A percentile compares a stretch with the other conserved stretches of the same genome.
Evolutionary conservation across 2,797 vertebrate genomes (phyloP).

Genomic region (Microhierax caerulescens): DNA sequence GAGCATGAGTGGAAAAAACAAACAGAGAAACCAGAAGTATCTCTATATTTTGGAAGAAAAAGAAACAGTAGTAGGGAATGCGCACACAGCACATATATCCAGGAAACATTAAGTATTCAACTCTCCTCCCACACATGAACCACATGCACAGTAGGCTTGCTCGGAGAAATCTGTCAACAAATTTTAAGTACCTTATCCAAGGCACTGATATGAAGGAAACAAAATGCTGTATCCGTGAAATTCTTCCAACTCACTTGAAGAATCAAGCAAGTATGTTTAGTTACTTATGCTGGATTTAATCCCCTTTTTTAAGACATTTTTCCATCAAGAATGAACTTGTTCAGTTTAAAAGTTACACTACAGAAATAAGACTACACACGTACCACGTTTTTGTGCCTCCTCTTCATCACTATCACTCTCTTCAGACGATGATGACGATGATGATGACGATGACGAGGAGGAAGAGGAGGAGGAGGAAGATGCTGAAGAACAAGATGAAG

Average conservation of each 20-base stretch:
- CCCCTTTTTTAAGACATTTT: neutral
- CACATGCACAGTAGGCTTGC: neutral
- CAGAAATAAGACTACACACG: constrained; percentile 59
- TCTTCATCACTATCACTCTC: constrained; percentile 91
- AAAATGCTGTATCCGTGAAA: neutral
- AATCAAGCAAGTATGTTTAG: neutral
- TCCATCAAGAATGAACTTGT: neutral
- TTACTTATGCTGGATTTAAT: neutral
- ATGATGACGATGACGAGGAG: constrained; percentile 88
- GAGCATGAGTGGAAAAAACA: neutral
- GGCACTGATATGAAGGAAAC: neutral
- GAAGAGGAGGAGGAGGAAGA: constrained; percentile 89
- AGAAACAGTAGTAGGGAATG: neutral
- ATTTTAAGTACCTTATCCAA: neutral
- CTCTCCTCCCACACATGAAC: neutral
- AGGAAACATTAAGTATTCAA: neutral
- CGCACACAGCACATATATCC: fast-evolving
- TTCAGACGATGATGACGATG: constrained; percentile 86
- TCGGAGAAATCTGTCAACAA: neutral
- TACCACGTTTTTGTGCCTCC: constrained; percentile 89
- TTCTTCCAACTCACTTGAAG: neutral
- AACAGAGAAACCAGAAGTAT: neutral
- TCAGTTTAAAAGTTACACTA: neutral
- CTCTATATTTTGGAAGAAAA: neutral
- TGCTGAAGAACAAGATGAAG: constrained; percentile 88